phyloP scores from a whole-genome alignment of 2,888 invertebrate genomes.

The Pomacea canaliculata region DNA sequence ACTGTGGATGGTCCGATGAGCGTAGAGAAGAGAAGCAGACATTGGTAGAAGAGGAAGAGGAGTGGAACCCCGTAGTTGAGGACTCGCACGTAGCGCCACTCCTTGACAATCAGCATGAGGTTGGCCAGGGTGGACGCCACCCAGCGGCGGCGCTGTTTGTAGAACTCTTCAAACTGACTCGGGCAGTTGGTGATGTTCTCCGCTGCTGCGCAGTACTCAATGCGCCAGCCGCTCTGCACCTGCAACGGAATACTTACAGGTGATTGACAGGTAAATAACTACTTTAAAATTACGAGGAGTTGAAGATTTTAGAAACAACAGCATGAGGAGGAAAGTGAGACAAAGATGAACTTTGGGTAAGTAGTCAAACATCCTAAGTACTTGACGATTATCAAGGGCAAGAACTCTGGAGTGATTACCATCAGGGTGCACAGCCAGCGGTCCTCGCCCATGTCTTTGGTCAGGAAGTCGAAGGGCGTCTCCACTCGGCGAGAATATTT shows the following conservation, averaged over 20 bases:
- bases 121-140: constrained; percentile 64
- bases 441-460: constrained; percentile 65
- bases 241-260: constrained; percentile 13
- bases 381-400: too few species aligned
- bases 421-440: constrained; percentile 62
- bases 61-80: constrained; percentile 57
- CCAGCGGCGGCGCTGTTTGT: constrained; percentile 65
- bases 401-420: constrained; percentile 37
- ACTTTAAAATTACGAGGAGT: too few species aligned
- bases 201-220: constrained; percentile 65
- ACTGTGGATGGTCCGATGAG: constrained; percentile 57
- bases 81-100: constrained; percentile 45
- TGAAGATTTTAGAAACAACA: background rate
- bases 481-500: constrained; percentile 54
- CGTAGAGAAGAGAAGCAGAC: constrained; percentile 56
- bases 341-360: too few species aligned
- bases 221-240: constrained; percentile 64
- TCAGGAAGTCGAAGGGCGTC: constrained; percentile 58
- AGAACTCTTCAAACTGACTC: constrained; percentile 65
- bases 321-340: background rate
- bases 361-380: too few species aligned
- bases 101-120: constrained; percentile 49
- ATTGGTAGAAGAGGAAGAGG: constrained; percentile 61
- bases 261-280: background rate
- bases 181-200: constrained; percentile 63